Evolutionary conservation across 2,797 vertebrate species (phyloP), one percentile per base, ranked within the genome.

Genomic region (Enteromius anoplus): DNA sequence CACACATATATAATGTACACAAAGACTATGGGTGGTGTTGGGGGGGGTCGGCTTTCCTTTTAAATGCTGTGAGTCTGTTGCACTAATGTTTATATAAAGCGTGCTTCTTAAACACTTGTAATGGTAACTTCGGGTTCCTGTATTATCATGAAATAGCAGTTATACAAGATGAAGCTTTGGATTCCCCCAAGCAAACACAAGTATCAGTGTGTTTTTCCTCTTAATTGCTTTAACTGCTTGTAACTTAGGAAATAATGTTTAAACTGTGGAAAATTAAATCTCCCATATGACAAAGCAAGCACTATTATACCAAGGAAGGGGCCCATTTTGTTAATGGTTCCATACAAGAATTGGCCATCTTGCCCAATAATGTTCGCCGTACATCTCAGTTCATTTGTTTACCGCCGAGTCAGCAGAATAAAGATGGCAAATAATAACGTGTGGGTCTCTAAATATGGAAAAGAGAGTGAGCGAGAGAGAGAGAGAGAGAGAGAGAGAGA

Each of bases 381-480:
- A 92, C 92, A 94, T 95, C 93, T 94, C 94, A 95, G 92, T 94
- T 94, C 93, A 94, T 95, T 94, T 94, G 92, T 86, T 91, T 60
- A 34, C 73, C 64, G 88, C 88, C 23, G 88, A 84, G 91, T 94
- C 94, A 95, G 94, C 94, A 91, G 91, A 93, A 94, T 89, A 91
- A 91, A 86, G 88, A 86, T 81, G 76, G 89, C 87, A 87, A 92
- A 94, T 88, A 90, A 88, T 93, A 93, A 93, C 49, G 88, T 82
- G 82, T 87, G 88, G 88, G 91, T 83, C 65, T 93, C 91, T 94
- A 93, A 92, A 94, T 93, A 94, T 90, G 90, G 92, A 92, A 90
- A 88, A 91, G 91, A 93, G 92, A 94, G 92, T 91, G 92, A 91
- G 91, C 87, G 86, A 81, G 87, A 87, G 8, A 21, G 51, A 53